These are phyloP conservation scores for Hemibagrus guttatus DNA, from an alignment of 2,797 vertebrate genomes.

Conservation along the genomic window DNA sequence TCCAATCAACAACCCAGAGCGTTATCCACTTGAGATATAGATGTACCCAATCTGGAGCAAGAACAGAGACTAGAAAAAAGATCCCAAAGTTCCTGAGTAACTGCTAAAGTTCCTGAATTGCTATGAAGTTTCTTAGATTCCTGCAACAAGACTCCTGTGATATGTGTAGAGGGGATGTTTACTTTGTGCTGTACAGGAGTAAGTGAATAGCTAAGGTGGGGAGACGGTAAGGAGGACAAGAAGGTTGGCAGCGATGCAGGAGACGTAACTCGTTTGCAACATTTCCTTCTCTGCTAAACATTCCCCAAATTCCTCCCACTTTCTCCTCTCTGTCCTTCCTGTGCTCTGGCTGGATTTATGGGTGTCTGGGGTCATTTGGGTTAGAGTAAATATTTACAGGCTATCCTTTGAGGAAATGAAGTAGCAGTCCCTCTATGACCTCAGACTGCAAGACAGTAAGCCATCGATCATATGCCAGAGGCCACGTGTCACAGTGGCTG, in stretches of 20 bases:
- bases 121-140: neutral
- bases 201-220: neutral
- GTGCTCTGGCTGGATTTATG: constrained; percentile 53
- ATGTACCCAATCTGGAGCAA: neutral
- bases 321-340: constrained; percentile 50
- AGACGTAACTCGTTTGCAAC: constrained; percentile 51
- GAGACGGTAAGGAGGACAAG: neutral
- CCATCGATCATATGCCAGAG: constrained; percentile 43
- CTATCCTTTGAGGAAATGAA: constrained; percentile 43
- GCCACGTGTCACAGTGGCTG: constrained; percentile 44
- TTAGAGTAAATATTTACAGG: constrained; percentile 66
- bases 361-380: constrained; percentile 55
- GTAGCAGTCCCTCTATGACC: constrained; percentile 24
- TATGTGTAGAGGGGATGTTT: neutral
- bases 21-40: no score
- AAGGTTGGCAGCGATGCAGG: constrained; percentile 19
- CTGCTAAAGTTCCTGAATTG: neutral
- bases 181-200: neutral
- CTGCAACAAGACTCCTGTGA: neutral
- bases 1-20: no score
- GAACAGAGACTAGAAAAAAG: neutral
- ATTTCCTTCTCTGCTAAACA: constrained; percentile 49
- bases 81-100: neutral
- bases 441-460: constrained; percentile 33
- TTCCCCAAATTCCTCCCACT: constrained; percentile 52